A percentile compares a stretch with the other conserved stretches of the same genome.
Evolutionary conservation across 2,888 invertebrate genomes (phyloP).

Genomic region (Acanthococcus lagerstroemiae): DNA sequence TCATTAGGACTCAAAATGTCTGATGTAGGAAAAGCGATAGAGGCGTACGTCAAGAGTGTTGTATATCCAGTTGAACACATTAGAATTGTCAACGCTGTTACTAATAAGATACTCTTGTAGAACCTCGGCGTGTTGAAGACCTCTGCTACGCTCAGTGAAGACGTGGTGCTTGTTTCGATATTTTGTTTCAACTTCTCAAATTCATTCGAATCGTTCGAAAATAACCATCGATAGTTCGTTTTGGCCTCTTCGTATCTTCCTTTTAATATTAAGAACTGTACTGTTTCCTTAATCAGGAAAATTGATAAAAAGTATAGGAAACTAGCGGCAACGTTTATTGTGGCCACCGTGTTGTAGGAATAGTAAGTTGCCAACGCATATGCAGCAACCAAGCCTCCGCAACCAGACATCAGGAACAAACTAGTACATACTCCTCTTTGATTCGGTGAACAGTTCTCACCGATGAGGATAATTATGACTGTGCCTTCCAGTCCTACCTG

Average conservation of each 20-base stretch:
- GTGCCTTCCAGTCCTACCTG: constrained; percentile 36
- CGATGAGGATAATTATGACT: constrained; percentile 34
- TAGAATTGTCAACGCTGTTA: background rate
- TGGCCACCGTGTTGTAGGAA: background rate
- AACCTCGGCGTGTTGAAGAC: background rate
- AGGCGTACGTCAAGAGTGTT: background rate
- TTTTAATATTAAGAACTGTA: constrained; percentile 3
- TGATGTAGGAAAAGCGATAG: background rate
- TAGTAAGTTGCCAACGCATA: background rate
- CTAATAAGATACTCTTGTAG: background rate
- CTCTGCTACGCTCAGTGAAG: background rate
- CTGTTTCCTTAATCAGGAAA: background rate
- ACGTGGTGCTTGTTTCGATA: background rate
- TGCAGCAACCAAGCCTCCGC: background rate
- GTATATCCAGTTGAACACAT: constrained; percentile 1
- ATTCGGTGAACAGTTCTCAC: constrained; percentile 34
- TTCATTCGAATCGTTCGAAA: background rate
- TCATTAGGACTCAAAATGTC: constrained; percentile 1
- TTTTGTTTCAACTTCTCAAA: background rate
- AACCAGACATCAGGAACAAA: background rate
- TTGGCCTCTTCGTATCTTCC: constrained; percentile 5
- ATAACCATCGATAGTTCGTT: background rate
- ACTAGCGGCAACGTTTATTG: background rate
- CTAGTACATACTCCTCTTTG: constrained; percentile 32
- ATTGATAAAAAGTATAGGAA: background rate